phyloP scores from a whole-genome alignment of 2,113 vertebrate genomes.

The Megaleporinus macrocephalus region DNA sequence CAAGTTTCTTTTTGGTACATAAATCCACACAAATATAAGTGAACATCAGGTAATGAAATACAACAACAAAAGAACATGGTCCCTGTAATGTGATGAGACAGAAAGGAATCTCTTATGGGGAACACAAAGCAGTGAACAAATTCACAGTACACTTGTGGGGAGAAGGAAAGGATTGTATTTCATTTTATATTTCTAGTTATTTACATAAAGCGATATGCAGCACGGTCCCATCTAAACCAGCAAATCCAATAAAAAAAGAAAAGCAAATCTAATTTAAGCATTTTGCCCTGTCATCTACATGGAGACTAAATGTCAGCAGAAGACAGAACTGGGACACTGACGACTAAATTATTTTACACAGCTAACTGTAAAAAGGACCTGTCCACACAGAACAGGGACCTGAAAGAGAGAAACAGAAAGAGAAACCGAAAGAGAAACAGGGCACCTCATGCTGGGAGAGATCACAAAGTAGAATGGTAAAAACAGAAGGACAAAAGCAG shows the following conservation, averaged over 20 bases:
- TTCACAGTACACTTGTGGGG: not conserved
- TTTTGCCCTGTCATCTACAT: not conserved
- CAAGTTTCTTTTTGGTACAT: too few species aligned
- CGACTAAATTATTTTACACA: slow-evolving; percentile 1
- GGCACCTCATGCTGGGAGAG: not conserved
- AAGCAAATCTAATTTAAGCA: not conserved
- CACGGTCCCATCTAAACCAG: not conserved
- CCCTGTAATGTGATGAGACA: not conserved
- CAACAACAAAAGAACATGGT: too few species aligned
- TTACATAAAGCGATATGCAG: not conserved
- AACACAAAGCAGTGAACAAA: not conserved
- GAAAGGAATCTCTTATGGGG: not conserved
- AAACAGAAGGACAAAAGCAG: not conserved
- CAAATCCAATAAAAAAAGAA: not conserved
- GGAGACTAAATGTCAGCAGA: not conserved
- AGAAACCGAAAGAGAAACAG: not conserved
- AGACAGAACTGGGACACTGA: not conserved
- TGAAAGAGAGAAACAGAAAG: not conserved
- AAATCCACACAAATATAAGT: too few species aligned
- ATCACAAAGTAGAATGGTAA: not conserved
- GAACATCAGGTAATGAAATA: too few species aligned
- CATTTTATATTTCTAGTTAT: not conserved
- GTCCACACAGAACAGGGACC: not conserved
- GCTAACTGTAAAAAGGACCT: not conserved
- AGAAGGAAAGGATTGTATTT: not conserved